A percentile compares a stretch with the other conserved stretches of the same genome.
These are phyloP conservation scores for Microctenopoma steveboyesi DNA, from an alignment of 2,797 vertebrate species.

Conservation along the genomic window DNA sequence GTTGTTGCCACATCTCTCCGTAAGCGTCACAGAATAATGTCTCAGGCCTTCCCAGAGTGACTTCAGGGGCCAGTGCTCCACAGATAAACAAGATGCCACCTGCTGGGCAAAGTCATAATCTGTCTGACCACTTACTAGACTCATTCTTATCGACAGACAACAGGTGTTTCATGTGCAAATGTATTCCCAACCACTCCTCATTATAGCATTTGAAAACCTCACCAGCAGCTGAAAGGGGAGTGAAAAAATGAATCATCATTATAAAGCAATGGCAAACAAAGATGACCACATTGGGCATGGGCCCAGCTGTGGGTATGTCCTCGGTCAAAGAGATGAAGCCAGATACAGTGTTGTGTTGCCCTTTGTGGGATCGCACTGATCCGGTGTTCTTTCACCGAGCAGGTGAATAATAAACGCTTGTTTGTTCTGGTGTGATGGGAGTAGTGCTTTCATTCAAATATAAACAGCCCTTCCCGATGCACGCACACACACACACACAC, in stretches of 20 bases:
- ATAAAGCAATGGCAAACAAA: conserved; percentile 27
- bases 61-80: too few relatives aligned
- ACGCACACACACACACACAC: too few relatives aligned
- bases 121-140: neutral
- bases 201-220: conserved; percentile 24
- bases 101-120: conserved; percentile 45
- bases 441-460: too few relatives aligned
- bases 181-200: conserved; percentile 9
- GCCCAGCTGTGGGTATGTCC: conserved; percentile 41
- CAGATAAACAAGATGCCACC: conserved; percentile 42
- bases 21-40: too few relatives aligned
- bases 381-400: conserved; percentile 23
- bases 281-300: conserved; percentile 6
- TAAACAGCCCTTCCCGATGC: too few relatives aligned
- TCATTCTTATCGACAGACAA: conserved; percentile 29
- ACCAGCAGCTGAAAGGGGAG: conserved; percentile 48
- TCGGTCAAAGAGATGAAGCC: conserved; percentile 42
- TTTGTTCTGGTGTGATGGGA: conserved; percentile 31
- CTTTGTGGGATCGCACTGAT: conserved; percentile 51
- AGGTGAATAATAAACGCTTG: conserved; percentile 32
- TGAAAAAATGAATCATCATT: conserved; percentile 24
- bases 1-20: too few relatives aligned
- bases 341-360: conserved; percentile 21
- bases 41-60: too few relatives aligned
- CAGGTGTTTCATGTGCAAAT: conserved; percentile 56